Percentiles rank a stretch among this genome's conserved stretches.
phyloP scores from a whole-genome alignment of 2,888 invertebrate species.

The Stenotaenia linearis region DNA sequence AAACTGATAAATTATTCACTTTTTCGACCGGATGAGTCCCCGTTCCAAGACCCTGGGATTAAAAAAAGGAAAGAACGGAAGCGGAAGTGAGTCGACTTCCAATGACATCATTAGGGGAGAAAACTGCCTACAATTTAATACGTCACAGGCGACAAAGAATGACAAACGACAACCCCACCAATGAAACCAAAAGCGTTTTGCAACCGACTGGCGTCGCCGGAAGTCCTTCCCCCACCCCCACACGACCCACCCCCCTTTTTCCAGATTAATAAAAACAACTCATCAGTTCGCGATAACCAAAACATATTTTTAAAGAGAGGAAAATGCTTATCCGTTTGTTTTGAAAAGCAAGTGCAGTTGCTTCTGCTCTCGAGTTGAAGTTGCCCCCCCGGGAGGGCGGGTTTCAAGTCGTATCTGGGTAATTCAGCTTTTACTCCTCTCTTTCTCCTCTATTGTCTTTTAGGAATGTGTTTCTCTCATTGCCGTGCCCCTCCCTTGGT shows the following conservation, averaged over 20 bases:
- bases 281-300: neutral
- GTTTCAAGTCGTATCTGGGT: conserved; percentile 7
- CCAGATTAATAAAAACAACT: neutral
- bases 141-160: conserved; percentile 31
- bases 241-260: neutral
- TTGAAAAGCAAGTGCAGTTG: neutral
- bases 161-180: conserved; percentile 17
- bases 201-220: neutral
- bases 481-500: conserved; percentile 24
- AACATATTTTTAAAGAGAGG: neutral
- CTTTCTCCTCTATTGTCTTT: neutral
- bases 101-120: conserved; percentile 28
- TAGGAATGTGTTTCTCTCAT: conserved; percentile 21
- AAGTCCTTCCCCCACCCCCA: neutral
- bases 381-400: neutral
- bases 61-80: conserved; percentile 12
- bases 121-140: conserved; percentile 26
- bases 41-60: neutral
- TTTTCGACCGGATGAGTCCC: neutral
- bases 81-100: conserved; percentile 30
- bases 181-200: neutral
- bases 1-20: neutral
- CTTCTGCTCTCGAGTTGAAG: neutral
- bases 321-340: conserved; percentile 2
- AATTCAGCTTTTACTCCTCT: conserved; percentile 10